Evolutionary conservation across 2,113 vertebrate species (phyloP).

Genomic region (Argyrosomus japonicus): DNA sequence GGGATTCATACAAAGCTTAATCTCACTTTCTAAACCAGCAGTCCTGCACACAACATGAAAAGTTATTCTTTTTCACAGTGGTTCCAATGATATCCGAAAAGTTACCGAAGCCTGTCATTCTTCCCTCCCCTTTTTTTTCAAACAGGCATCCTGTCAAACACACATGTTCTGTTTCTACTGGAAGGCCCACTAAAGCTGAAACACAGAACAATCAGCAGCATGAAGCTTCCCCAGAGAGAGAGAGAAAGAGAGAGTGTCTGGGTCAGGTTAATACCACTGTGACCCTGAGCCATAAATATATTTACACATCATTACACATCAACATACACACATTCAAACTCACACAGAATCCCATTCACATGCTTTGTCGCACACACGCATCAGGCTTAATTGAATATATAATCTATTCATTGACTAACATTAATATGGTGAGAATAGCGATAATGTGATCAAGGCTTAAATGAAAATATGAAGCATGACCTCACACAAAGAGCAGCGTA

Average conservation of each 20-base stretch:
- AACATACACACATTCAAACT: constrained; percentile 57
- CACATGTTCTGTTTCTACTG: constrained; percentile 17
- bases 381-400: constrained; percentile 73
- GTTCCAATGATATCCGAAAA: constrained; percentile 9
- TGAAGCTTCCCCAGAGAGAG: constrained; percentile 68
- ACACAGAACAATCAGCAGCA: constrained; percentile 65
- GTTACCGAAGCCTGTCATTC: constrained; percentile 8
- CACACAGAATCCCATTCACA: constrained; percentile 13
- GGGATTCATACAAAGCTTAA: constrained; percentile 24
- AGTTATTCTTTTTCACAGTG: background rate
- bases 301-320: constrained; percentile 84
- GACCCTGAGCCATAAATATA: constrained; percentile 83
- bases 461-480: constrained; percentile 71
- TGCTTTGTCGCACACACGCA: background rate
- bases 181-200: constrained; percentile 46
- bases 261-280: constrained; percentile 79
- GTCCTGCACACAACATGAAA: constrained; percentile 7
- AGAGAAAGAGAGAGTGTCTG: constrained; percentile 48
- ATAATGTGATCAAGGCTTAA: constrained; percentile 71
- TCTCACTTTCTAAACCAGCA: constrained; percentile 3
- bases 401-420: constrained; percentile 76
- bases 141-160: constrained; percentile 28
- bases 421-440: constrained; percentile 65
- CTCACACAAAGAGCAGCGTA: constrained; percentile 45
- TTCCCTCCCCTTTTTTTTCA: background rate